Evolutionary conservation across 2,113 vertebrate species (phyloP).

Genomic region (Barnardius zonarius): DNA sequence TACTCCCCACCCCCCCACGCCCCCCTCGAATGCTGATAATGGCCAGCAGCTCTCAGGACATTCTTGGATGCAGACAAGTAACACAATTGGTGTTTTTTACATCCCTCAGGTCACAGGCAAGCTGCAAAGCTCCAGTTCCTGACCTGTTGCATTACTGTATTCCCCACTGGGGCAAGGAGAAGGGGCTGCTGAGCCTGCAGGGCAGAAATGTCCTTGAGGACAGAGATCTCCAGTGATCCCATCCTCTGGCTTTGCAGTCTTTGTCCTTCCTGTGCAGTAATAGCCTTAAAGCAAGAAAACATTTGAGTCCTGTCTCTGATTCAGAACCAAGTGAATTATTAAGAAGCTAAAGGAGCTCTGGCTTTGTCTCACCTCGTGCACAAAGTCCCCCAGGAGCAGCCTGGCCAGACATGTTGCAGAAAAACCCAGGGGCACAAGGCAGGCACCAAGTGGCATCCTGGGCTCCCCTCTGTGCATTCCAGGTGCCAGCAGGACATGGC

Average conservation of each 20-base stretch:
- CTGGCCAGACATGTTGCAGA: constrained; percentile 80
- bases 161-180: constrained; percentile 74
- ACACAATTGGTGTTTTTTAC: fast-evolving
- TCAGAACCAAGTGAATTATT: not conserved
- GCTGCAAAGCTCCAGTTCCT: not conserved
- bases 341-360: not conserved
- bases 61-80: not conserved
- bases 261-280: constrained; percentile 78
- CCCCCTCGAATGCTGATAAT: not conserved
- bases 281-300: constrained; percentile 75
- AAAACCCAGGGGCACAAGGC: constrained; percentile 82
- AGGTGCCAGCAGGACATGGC: constrained; percentile 84
- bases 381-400: constrained; percentile 75
- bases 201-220: constrained; percentile 79
- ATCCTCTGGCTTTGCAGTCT: constrained; percentile 73
- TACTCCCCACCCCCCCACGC: too few species aligned
- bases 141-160: constrained; percentile 79
- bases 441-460: constrained; percentile 76
- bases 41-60: not conserved
- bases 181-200: constrained; percentile 76
- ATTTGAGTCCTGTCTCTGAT: not conserved
- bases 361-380: constrained; percentile 66
- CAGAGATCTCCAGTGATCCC: constrained; percentile 75
- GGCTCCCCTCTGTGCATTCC: constrained; percentile 79
- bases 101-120: not conserved